These are phyloP conservation scores for Fopius arisanus DNA, from an alignment of 1,140 invertebrate species.

Conservation along the genomic window DNA sequence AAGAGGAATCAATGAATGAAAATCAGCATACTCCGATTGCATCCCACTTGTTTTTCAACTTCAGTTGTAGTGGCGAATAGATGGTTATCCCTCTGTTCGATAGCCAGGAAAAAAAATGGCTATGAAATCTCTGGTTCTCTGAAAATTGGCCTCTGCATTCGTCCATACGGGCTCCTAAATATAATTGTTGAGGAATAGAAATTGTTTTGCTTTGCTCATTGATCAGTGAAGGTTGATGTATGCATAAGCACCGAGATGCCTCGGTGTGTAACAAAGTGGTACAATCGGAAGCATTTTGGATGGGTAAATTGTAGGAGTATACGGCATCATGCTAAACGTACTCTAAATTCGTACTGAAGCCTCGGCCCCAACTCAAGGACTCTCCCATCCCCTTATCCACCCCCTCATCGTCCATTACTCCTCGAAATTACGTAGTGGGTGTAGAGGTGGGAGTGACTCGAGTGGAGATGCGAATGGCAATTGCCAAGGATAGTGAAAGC, in stretches of 20 bases:
- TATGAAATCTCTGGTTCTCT: too few species aligned
- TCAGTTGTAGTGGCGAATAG: neutral
- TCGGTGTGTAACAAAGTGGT: conserved; percentile 16
- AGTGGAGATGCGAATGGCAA: conserved; percentile 23
- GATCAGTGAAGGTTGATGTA: too few species aligned
- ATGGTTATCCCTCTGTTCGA: too few species aligned
- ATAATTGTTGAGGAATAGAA: too few species aligned
- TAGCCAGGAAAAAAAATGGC: too few species aligned
- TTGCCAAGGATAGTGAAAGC: conserved; percentile 32
- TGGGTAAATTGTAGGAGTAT: conserved; percentile 13
- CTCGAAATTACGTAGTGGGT: conserved; percentile 3
- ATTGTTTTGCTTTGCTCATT: too few species aligned
- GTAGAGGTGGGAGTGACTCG: neutral
- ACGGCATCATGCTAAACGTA: conserved; percentile 15
- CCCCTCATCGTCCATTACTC: conserved; percentile 3
- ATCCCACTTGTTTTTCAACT: neutral
- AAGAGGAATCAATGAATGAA: neutral
- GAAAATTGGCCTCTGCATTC: too few species aligned
- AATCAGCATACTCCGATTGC: neutral
- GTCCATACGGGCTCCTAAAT: too few species aligned
- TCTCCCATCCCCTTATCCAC: neutral
- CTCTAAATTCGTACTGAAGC: conserved; percentile 32
- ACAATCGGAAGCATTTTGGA: conserved; percentile 15
- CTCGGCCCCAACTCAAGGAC: conserved; percentile 22
- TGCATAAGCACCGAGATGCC: neutral